Percentiles rank a stretch among this genome's conserved stretches.
Conservation (phyloP, 2,888 invertebrate species). For the Drosophila algonquin region DNA sequence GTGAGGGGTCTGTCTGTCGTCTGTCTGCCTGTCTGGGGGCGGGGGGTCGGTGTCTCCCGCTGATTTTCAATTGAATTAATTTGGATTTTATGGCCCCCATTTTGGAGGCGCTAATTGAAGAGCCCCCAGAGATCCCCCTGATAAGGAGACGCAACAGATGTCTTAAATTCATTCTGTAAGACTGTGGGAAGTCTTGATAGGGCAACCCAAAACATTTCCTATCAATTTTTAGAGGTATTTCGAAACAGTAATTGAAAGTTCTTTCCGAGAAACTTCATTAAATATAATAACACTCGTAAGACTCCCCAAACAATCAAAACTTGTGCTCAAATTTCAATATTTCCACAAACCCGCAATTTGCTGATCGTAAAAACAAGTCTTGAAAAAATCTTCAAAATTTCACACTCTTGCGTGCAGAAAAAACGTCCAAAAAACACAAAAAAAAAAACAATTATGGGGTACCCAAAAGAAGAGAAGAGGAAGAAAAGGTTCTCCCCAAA, state of each 20-base stretch:
- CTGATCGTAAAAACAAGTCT: background rate
- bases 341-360: background rate
- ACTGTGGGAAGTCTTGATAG: too few relatives aligned
- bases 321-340: background rate
- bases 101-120: conserved; percentile 52
- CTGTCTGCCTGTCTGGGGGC: too few relatives aligned
- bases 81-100: conserved; percentile 44
- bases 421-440: background rate
- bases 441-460: conserved; percentile 7
- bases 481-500: background rate
- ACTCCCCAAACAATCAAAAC: background rate
- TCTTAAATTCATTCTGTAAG: background rate
- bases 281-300: background rate
- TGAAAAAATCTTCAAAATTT: conserved; percentile 1
- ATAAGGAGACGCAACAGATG: conserved; percentile 1
- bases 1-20: background rate
- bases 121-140: conserved; percentile 2
- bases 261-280: background rate
- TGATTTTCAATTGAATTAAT: conserved; percentile 53
- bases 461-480: background rate
- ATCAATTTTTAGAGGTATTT: background rate
- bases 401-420: conserved; percentile 18
- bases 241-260: background rate
- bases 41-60: conserved; percentile 5
- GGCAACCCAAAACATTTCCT: background rate